Conservation (phyloP, 2,113 vertebrate species). For the Eretmochelys imbricata region DNA sequence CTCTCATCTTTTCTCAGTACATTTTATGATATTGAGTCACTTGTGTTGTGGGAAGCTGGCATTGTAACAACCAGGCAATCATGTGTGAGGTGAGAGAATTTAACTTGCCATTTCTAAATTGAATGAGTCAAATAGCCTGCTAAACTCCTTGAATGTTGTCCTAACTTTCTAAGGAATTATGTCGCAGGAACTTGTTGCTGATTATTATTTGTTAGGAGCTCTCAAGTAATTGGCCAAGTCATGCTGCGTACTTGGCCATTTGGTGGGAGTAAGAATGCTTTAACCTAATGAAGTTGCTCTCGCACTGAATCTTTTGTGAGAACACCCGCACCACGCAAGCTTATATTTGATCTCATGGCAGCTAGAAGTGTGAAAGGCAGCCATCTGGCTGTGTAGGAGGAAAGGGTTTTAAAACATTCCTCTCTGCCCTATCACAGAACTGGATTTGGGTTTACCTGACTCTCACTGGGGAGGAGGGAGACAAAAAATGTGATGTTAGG, state of each 20-base stretch:
- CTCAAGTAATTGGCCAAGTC: background rate
- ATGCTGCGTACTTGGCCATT: background rate
- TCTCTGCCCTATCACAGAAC: background rate
- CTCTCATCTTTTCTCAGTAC: background rate
- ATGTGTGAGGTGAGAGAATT: background rate
- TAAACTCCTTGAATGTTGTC: background rate
- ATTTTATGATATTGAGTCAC: background rate
- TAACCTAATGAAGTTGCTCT: background rate
- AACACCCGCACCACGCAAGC: background rate
- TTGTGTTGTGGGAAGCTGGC: background rate
- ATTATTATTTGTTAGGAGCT: background rate
- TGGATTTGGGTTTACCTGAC: background rate
- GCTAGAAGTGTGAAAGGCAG: slow-evolving; percentile 49
- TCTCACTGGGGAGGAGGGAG: background rate
- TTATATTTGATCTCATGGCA: background rate
- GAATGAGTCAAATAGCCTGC: background rate
- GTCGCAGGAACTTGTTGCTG: background rate
- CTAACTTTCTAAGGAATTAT: background rate
- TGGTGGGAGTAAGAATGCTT: background rate
- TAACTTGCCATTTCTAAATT: background rate
- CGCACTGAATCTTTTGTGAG: background rate
- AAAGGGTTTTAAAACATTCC: slow-evolving; percentile 55
- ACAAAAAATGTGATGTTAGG: background rate
- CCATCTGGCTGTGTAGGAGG: slow-evolving; percentile 59
- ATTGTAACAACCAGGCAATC: background rate